Evolutionary conservation across 2,888 invertebrate genomes (phyloP), one percentile per base, ranked within the genome.

Genomic region (Scaptodrosophila latifasciaeformis): DNA sequence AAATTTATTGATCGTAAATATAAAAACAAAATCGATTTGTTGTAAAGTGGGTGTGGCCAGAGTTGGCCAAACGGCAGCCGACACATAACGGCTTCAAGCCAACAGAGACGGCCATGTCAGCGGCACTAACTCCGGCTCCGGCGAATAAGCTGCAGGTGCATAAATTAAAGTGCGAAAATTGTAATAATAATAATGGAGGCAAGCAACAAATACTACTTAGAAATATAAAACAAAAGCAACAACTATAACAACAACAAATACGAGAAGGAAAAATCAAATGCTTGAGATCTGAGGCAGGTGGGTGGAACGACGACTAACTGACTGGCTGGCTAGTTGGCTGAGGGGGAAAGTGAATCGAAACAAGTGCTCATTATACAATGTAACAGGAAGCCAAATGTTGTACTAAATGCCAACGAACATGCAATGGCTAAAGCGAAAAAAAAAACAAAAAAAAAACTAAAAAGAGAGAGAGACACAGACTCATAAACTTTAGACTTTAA

Each of bases 81-180:
- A 59, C 60, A 66, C 58, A 70, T 66, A 63, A 35, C 66, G 57
- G 70, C 67, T n/a, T n/a, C n/a, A n/a, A 67, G 65, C 62, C 29
- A 17, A 10, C 13, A 17, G 7, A 15, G 17, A 15, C 13, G 10
- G 10, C 37, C 9, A 37, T 17, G 15, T 37, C 13, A 37, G 17
- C 17, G 10, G 15, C 37, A 9, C 6, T 13, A 7, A 6, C 21
- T 45, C 56, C 56, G 63, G 60, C 55, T 44, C 45, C 60, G 70
- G 69, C 72, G 72, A 74, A 74, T 76, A 64, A 74, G 72, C 72
- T 60, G 67, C 72, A 74, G 72, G 79, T 74, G 72, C 72, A 74
- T 74, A 74, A 74, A 74, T 74, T 74, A 74, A 76, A 79, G 72
- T 74, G 72, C 69, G 79, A 74, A 74, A 74, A 71, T 53, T 75